A percentile compares a stretch with the other conserved stretches of the same genome.
Conservation (phyloP, 2,888 invertebrate species). For the Erpobdella octoculata region DNA sequence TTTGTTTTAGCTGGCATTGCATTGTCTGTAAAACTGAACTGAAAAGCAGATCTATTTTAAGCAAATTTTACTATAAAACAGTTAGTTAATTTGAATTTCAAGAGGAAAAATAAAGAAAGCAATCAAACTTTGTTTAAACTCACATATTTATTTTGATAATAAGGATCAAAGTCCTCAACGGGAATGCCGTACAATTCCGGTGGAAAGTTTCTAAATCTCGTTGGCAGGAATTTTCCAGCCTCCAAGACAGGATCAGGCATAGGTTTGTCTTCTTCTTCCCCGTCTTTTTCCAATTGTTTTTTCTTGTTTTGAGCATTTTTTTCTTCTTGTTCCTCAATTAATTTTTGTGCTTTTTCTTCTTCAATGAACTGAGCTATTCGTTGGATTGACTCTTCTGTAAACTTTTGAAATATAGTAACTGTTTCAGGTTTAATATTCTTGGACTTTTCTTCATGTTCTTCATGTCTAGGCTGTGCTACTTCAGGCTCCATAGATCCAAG, state of each 20-base stretch:
- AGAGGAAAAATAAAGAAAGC: too few species aligned
- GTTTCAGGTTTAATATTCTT: background rate
- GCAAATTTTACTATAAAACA: too few species aligned
- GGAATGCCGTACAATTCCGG: conserved; percentile 89
- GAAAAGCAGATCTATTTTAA: background rate
- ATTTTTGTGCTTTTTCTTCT: conserved; percentile 16
- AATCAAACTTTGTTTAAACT: too few species aligned
- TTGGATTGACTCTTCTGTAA: conserved; percentile 72
- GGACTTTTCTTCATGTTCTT: conserved; percentile 8
- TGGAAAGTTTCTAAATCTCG: conserved; percentile 84
- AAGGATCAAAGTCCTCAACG: conserved; percentile 94
- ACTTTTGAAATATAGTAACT: conserved; percentile 16
- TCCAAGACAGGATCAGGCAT: conserved; percentile 89
- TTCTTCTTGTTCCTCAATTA: conserved; percentile 21
- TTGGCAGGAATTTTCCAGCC: conserved; percentile 89
- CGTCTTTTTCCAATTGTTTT: conserved; percentile 23
- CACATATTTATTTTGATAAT: conserved; percentile 88
- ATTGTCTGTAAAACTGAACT: too few species aligned
- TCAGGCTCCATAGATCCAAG: too few species aligned
- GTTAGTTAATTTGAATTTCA: too few species aligned
- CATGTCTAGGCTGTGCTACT: background rate
- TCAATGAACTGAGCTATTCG: conserved; percentile 70
- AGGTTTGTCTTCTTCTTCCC: conserved; percentile 63
- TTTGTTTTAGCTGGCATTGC: too few species aligned
- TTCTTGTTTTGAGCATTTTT: conserved; percentile 25